Base-by-base conservation (phyloP, 2,113 vertebrate species). In the Festucalex cinctus region DNA sequence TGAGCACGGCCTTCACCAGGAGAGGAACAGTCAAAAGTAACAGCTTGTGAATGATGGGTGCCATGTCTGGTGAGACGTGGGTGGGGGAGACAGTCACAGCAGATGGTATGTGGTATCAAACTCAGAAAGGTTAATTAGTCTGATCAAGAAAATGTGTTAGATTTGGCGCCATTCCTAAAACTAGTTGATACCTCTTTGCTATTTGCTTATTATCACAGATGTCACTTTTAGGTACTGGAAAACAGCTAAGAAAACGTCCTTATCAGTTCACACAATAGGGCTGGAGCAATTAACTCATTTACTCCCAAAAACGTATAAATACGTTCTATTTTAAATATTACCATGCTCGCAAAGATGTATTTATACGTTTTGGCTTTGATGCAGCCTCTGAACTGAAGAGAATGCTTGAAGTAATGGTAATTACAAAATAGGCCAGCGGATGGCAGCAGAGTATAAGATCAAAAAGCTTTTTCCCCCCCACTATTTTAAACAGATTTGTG, bases 81-180 rank as follows among this genome's bases (percentile, higher is more conserved):
- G 83, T 43, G 82, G 83, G 73, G 71, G 74, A 83, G 78, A 68
- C 54, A 37, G 71, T 67, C 76, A 88, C 79, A 85, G 88, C 90
- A 91, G 91, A 92, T 91, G 91, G 91, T 81, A 28, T 83, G 78
- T 79, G 88, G 87, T 91, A 89, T 79, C 78, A 75, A 85, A 80
- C 77, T 77, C 73, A 79, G 83, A 88, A 87, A 88, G 85, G 84
- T 90, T 90, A 90, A 92, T 92, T 91, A 90, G 87, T 79, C 77
- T 44, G 80, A 88, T 87, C 81, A 88, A 86, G 83, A 83, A 89
- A 88, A 83, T 76, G 80, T 88, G 89, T 87, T 83, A 41, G 51
- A 74, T 83, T 83, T 85, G 87, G 83, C 81, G 76, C 58, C 28
- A 64, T 71, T 70, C 76, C 73, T 74, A 66, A 63, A 79, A 68